These are phyloP conservation scores for Acanthisitta chloris DNA, from an alignment of 2,113 vertebrate species.

Conservation along the genomic window DNA sequence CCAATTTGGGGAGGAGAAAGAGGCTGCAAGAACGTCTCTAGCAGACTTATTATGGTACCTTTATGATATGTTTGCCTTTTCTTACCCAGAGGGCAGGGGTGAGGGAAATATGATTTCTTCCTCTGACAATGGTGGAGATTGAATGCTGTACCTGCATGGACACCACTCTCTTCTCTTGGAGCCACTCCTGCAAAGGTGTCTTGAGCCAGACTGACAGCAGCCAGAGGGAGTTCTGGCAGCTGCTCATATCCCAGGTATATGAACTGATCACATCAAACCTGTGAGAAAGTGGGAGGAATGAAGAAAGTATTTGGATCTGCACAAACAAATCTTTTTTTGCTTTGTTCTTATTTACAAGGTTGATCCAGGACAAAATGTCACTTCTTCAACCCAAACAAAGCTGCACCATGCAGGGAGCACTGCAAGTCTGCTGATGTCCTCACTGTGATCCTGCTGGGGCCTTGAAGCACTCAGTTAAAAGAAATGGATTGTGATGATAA, in stretches of 20 bases:
- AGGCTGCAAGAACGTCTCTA: constrained; percentile 8
- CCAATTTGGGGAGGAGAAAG: constrained; percentile 52
- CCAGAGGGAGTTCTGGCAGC: constrained; percentile 19
- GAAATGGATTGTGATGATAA: not conserved
- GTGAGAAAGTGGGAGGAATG: not conserved
- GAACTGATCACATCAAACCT: not conserved
- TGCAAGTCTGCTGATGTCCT: not conserved
- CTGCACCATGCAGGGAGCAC: not conserved
- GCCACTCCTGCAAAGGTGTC: not conserved
- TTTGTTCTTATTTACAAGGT: not conserved
- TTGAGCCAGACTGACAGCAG: not conserved
- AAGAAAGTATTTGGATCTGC: not conserved
- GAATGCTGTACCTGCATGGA: not conserved
- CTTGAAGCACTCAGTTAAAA: not conserved
- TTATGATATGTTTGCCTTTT: constrained; percentile 38
- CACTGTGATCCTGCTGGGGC: not conserved
- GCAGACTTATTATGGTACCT: not conserved
- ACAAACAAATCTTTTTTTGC: not conserved
- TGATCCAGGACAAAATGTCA: not conserved
- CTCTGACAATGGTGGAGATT: not conserved
- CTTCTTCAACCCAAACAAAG: not conserved
- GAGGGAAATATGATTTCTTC: not conserved
- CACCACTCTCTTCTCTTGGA: not conserved
- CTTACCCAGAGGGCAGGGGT: not conserved
- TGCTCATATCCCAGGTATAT: not conserved